A percentile compares a stretch with the other conserved stretches of the same genome.
Evolutionary conservation across 2,888 invertebrate genomes (phyloP).

Genomic region (Conchocele bisecta): DNA sequence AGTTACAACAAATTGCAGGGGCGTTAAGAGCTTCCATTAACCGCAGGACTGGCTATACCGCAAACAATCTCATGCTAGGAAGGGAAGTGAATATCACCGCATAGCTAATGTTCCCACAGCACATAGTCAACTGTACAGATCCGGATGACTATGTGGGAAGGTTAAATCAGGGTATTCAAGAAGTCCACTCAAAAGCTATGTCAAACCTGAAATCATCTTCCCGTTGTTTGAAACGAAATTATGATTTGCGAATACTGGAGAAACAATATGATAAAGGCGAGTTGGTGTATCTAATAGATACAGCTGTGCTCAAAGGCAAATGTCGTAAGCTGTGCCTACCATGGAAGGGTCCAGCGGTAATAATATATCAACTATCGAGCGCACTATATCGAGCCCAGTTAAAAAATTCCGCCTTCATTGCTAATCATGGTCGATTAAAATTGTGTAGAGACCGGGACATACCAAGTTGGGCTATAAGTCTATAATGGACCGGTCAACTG

Average conservation of each 20-base stretch:
- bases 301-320: slow-evolving; percentile 6
- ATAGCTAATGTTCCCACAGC: too few relatives aligned
- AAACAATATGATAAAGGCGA: background rate
- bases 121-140: too few relatives aligned
- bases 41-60: slow-evolving; percentile 14
- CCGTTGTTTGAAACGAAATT: slow-evolving; percentile 9
- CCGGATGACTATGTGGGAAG: background rate
- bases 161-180: background rate
- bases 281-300: slow-evolving; percentile 6
- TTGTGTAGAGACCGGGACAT: too few relatives aligned
- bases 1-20: slow-evolving; percentile 11
- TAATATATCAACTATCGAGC: too few relatives aligned
- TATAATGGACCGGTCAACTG: too few relatives aligned
- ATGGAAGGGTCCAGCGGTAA: slow-evolving; percentile 19
- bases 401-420: too few relatives aligned
- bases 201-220: background rate
- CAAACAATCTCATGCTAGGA: slow-evolving; percentile 13
- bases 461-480: too few relatives aligned
- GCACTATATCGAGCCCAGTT: too few relatives aligned
- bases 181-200: slow-evolving; percentile 3
- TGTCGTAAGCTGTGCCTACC: background rate
- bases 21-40: slow-evolving; percentile 13
- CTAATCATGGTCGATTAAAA: too few relatives aligned
- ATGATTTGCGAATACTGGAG: slow-evolving; percentile 5
- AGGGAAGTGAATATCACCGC: slow-evolving; percentile 6